These are phyloP conservation scores for Cecropterus lyciades DNA, from an alignment of 1,140 invertebrate genomes.

Conservation along the genomic window DNA sequence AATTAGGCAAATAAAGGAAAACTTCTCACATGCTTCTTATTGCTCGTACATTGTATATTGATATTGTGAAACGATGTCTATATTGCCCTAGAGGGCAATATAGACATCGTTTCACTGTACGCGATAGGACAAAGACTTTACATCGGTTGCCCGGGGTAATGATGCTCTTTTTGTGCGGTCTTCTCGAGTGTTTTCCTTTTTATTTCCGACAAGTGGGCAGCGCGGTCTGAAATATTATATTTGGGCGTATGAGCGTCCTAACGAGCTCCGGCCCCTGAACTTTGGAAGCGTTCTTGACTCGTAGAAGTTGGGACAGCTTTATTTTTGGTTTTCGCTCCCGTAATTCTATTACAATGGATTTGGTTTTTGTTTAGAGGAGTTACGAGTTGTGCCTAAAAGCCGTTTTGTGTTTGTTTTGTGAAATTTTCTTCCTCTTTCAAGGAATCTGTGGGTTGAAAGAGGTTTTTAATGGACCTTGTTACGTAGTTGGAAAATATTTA, in stretches of 20 bases:
- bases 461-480: no score
- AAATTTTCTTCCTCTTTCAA: no score
- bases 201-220: constrained; percentile 23
- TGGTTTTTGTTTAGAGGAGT: constrained; percentile 16
- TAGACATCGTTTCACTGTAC: neutral
- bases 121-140: neutral
- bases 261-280: constrained; percentile 10
- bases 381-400: neutral
- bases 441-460: no score
- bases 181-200: constrained; percentile 26
- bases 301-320: constrained; percentile 5
- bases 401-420: no score
- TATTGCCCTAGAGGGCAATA: no score
- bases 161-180: constrained; percentile 37
- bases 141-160: constrained; percentile 31
- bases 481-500: no score
- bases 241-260: constrained; percentile 12
- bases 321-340: constrained; percentile 14
- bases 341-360: constrained; percentile 21
- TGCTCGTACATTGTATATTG: no score
- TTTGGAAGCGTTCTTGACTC: constrained; percentile 21
- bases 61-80: no score
- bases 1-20: no score
- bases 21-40: no score
- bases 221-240: constrained; percentile 27